Conservation (phyloP, 2,888 invertebrate genomes). For the Dicyrtoma fusca region DNA sequence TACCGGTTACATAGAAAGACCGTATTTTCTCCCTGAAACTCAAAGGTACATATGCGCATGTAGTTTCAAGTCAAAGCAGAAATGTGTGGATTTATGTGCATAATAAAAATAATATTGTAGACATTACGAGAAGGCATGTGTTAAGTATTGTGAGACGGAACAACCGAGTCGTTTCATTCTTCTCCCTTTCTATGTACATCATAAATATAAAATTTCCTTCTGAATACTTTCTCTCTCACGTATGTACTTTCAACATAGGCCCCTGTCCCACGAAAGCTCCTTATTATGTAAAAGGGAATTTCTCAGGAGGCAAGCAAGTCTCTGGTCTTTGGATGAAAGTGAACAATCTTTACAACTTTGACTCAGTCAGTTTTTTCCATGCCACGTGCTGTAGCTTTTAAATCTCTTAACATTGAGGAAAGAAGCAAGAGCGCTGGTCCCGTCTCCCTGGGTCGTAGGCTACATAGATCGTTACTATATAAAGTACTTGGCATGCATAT, state of each 20-base stretch:
- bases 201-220: background rate
- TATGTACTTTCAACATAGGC: background rate
- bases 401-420: too few species aligned
- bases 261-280: background rate
- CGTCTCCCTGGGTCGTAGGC: too few species aligned
- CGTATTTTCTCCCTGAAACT: too few species aligned
- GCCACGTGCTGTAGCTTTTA: background rate
- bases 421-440: too few species aligned
- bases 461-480: too few species aligned
- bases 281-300: background rate
- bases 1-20: too few species aligned
- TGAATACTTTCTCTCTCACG: background rate
- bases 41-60: too few species aligned
- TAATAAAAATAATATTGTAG: slow-evolving; percentile 1
- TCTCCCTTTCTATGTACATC: background rate
- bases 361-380: background rate
- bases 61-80: too few species aligned
- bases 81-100: background rate
- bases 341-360: slow-evolving; percentile 18
- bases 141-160: too few species aligned
- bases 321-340: slow-evolving; percentile 12
- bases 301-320: background rate
- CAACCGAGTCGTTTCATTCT: background rate
- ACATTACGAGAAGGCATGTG: background rate
- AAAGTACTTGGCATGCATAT: too few species aligned